These are phyloP conservation scores for Cynopterus sphinx DNA, from an alignment of 2,797 vertebrate species.

Conservation along the genomic window DNA sequence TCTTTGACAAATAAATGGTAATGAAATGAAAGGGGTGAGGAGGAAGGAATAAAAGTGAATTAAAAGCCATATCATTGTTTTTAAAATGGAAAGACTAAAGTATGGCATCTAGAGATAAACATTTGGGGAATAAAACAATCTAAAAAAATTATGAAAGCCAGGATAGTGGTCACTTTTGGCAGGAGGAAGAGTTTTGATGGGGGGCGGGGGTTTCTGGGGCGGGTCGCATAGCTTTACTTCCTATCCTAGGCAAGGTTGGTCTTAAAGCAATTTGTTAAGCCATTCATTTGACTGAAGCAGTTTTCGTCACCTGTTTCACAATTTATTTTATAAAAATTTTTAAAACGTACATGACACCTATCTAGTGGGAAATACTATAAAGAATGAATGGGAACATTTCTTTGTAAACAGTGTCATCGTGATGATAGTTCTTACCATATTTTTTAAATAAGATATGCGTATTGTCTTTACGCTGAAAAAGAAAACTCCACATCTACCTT, in stretches of 20 bases:
- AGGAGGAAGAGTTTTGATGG: neutral
- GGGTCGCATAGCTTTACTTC: neutral
- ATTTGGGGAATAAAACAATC: neutral
- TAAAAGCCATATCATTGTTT: neutral
- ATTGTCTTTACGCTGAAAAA: neutral
- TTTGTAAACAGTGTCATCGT: neutral
- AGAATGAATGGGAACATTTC: neutral
- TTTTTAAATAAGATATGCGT: conserved; percentile 8
- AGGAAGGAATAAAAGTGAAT: neutral
- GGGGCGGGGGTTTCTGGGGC: neutral
- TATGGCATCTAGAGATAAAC: neutral
- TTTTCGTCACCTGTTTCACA: neutral
- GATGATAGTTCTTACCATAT: neutral
- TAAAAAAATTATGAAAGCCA: neutral
- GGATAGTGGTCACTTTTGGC: neutral
- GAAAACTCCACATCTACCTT: neutral
- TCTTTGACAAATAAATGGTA: neutral
- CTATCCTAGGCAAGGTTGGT: neutral
- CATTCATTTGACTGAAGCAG: neutral
- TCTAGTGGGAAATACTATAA: neutral
- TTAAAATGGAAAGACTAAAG: neutral
- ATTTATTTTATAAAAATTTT: neutral
- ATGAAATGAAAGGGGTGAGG: neutral
- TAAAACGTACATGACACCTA: neutral
- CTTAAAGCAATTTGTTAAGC: neutral